phyloP scores from a whole-genome alignment of 2,888 invertebrate genomes.

The Drosophila nigricruria region DNA sequence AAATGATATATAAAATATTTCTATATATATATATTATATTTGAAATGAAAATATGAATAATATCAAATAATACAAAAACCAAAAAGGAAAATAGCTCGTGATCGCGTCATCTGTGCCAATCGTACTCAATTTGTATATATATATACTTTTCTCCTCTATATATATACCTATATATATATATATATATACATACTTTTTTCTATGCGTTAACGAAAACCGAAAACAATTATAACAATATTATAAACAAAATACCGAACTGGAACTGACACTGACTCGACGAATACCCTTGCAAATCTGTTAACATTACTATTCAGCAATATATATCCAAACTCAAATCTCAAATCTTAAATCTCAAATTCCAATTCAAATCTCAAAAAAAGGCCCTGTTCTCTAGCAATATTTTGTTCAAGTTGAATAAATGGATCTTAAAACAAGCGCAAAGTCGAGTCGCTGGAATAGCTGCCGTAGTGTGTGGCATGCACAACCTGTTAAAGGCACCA shows the following conservation, averaged over 20 bases:
- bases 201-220: constrained; percentile 47
- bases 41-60: constrained; percentile 16
- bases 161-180: constrained; percentile 60
- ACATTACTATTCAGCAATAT: constrained; percentile 28
- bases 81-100: constrained; percentile 31
- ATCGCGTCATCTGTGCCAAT: constrained; percentile 84
- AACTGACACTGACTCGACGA: constrained; percentile 15
- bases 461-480: constrained; percentile 63
- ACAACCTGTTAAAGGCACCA: constrained; percentile 8
- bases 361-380: constrained; percentile 26
- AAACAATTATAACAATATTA: constrained; percentile 9
- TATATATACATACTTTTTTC: constrained; percentile 53
- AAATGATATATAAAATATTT: constrained; percentile 11
- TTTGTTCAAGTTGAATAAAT: constrained; percentile 74
- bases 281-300: constrained; percentile 70
- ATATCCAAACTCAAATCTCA: background rate
- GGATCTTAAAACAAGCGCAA: constrained; percentile 71
- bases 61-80: constrained; percentile 37
- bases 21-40: constrained; percentile 14
- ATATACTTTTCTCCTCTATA: constrained; percentile 38
- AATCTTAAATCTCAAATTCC: constrained; percentile 6
- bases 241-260: constrained; percentile 14
- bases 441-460: constrained; percentile 79
- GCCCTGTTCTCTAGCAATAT: constrained; percentile 83
- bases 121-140: constrained; percentile 68